Conservation (phyloP, 2,113 vertebrate genomes). For the Athene noctua region DNA sequence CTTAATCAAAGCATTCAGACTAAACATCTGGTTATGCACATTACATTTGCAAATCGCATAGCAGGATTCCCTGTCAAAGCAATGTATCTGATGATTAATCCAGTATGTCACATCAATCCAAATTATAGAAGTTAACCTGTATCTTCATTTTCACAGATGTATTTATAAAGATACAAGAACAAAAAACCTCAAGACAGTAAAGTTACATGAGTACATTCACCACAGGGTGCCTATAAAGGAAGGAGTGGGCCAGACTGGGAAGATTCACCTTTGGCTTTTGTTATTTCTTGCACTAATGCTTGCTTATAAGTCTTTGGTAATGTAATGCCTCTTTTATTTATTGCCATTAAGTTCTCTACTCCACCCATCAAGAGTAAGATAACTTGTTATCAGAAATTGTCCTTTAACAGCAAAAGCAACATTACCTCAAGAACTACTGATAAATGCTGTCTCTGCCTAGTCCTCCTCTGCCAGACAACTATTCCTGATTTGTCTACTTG, state of each 20-base stretch:
- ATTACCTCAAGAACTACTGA: neutral
- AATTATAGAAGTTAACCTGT: neutral
- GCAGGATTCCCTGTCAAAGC: neutral
- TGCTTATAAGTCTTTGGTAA: neutral
- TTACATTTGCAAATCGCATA: neutral
- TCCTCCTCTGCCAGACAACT: neutral
- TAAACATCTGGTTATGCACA: neutral
- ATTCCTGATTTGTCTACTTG: neutral
- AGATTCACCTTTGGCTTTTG: neutral
- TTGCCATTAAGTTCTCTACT: neutral
- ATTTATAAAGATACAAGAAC: neutral
- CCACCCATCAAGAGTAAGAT: neutral
- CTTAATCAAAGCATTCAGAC: neutral
- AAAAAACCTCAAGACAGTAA: neutral
- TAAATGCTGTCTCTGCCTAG: neutral
- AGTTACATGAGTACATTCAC: neutral
- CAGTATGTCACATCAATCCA: neutral
- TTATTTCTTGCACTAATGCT: neutral
- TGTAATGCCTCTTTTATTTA: neutral
- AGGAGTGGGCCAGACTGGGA: neutral
- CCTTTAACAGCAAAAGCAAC: neutral
- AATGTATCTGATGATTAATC: neutral
- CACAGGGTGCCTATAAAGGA: neutral
- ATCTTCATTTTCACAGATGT: neutral
- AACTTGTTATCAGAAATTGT: neutral